Base-by-base conservation (phyloP, 1,140 invertebrate genomes). In the Lethrus apterus region DNA sequence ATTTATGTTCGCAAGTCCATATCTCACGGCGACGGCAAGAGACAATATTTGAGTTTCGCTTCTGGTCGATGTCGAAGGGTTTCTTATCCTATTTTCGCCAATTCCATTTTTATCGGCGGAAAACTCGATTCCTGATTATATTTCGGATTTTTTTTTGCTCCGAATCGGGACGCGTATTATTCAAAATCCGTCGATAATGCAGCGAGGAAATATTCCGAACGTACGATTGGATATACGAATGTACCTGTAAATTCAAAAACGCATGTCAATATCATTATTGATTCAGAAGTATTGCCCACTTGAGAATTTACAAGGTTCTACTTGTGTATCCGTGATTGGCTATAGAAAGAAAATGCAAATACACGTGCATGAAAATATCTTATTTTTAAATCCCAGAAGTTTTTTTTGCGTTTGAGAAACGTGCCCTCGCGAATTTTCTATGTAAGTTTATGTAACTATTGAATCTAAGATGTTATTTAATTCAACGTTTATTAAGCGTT, bases 11-110 rank as follows among this genome's bases (percentile, higher is more conserved):
- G 38, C 26, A 34, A 50, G 45, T 50, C 48, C 44, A 50, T 50
- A 50, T 36, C 31, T 32, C 32, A 34, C 42, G 31, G 42, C 45
- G 46, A 48, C 44, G 47, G 49, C 51, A 43, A 48, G 51, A 52
- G 46, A 52, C 51, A 52, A 52, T 52, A 52, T 52, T 52, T 52
- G 51, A 52, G 46, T 52, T 52, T 52, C 42, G 38, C 44, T 51
- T 46, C 42, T 20, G 15, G 47, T 34, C 32, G 47, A 36, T 46
- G 44, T 42, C 44, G 36, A 42, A 36, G 43, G 44, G 35, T 41
- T 48, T 19, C 38, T 36, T 41, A 31, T 41, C 19, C 44, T 23
- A 34, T 26, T 42, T 46, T 51, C 36, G 35, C 44, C 44, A 40
- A 51, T 46, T 51, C 44, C 30, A 46, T 46, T 51, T 50, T 43